Percentiles rank a stretch among this genome's conserved stretches.
phyloP scores from a whole-genome alignment of 37 sponge, comb jelly and placozoan genomes.

The Mnemiopsis leidyi region DNA sequence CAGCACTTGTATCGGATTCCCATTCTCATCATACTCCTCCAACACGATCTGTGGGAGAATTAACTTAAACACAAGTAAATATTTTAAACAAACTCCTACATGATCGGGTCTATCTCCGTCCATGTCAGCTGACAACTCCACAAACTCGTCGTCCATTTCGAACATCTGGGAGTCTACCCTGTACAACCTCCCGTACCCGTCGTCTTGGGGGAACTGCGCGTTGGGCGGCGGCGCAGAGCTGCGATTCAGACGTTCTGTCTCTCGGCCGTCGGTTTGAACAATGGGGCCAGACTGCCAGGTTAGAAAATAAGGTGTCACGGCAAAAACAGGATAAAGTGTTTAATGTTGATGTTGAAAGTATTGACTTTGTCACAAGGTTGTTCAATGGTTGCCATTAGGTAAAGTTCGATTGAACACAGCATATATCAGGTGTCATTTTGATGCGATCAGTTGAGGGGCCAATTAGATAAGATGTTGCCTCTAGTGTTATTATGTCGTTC shows the following conservation, averaged over 20 bases:
- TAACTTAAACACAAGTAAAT: not conserved
- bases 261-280: constrained; percentile 17
- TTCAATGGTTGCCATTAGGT: no score
- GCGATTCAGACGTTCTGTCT: not conserved
- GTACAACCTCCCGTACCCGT: not conserved
- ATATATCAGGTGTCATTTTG: not conserved
- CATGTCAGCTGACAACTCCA: not conserved
- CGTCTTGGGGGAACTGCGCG: not conserved
- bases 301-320: no score
- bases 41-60: not conserved
- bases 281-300: not conserved
- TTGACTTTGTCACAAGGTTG: no score
- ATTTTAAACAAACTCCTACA: not conserved
- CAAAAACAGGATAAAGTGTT: not conserved
- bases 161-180: constrained; percentile 41
- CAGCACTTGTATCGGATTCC: not conserved
- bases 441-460: not conserved
- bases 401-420: no score
- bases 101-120: not conserved
- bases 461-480: not conserved
- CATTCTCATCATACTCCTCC: not conserved
- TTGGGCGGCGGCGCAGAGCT: not conserved
- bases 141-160: constrained; percentile 39
- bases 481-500: no score
- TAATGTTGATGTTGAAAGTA: no score